Conservation (phyloP, 37 sponge, comb jelly and placozoan genomes). For the Hormiphora californensis region DNA sequence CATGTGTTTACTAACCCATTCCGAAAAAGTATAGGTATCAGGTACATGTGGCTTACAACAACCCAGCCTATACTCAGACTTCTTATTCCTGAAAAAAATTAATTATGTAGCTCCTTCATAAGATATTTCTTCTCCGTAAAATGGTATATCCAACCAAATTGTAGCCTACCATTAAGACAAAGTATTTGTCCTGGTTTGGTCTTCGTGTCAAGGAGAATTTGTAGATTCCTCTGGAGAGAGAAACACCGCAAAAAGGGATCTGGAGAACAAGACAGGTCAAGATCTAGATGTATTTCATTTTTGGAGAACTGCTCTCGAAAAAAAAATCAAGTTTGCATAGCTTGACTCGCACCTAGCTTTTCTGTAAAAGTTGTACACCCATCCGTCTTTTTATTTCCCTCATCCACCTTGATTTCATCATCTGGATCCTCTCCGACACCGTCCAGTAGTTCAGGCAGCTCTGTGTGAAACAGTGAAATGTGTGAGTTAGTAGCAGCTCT, state of each 20-base stretch:
- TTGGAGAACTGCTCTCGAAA: too few relatives aligned
- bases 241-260: background rate
- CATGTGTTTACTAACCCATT: background rate
- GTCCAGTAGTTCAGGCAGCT: too few relatives aligned
- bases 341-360: too few relatives aligned
- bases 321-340: too few relatives aligned
- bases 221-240: background rate
- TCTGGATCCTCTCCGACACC: background rate
- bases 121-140: background rate
- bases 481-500: too few relatives aligned
- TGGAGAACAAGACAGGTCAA: background rate
- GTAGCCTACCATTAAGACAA: background rate
- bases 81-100: background rate
- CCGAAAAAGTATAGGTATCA: background rate
- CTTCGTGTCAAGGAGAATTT: background rate
- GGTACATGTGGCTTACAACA: background rate
- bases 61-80: conserved; percentile 18
- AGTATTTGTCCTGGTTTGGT: background rate
- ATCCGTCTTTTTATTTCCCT: too few relatives aligned
- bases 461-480: too few relatives aligned
- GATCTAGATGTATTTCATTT: too few relatives aligned
- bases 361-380: too few relatives aligned
- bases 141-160: background rate
- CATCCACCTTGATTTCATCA: too few relatives aligned
- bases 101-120: background rate